Conservation (phyloP, 2,113 vertebrate species). For the Beaufortia kweichowensis region DNA sequence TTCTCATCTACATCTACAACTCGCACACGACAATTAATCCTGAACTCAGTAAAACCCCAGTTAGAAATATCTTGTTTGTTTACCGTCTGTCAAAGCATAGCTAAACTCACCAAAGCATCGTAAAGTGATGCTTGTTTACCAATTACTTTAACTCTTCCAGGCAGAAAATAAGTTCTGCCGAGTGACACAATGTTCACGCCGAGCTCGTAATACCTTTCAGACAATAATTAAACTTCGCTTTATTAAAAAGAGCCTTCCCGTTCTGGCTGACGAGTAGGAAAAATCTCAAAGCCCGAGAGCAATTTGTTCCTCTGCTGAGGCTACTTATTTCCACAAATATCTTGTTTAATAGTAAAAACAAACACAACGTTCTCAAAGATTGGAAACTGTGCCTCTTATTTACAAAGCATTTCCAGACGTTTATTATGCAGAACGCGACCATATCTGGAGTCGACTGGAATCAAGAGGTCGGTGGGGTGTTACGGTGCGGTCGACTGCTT, state of each 20-base stretch:
- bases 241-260: conserved; percentile 53
- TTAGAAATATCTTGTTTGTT: conserved; percentile 50
- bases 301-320: conserved; percentile 59
- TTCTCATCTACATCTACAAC: neutral
- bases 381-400: conserved; percentile 44
- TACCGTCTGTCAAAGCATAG: conserved; percentile 46
- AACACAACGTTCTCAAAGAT: conserved; percentile 47
- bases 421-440: conserved; percentile 40
- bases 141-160: conserved; percentile 69
- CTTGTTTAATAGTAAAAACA: conserved; percentile 66
- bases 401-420: conserved; percentile 44
- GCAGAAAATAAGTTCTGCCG: conserved; percentile 66
- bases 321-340: conserved; percentile 65
- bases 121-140: conserved; percentile 67
- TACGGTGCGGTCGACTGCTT: conserved; percentile 19
- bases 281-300: conserved; percentile 58
- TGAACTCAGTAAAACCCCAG: neutral
- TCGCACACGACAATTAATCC: neutral
- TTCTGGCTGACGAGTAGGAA: conserved; percentile 58
- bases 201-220: conserved; percentile 64
- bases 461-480: neutral
- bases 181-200: conserved; percentile 54
- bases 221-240: conserved; percentile 68
- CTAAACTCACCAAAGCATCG: conserved; percentile 39
- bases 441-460: conserved; percentile 21